phyloP scores from a whole-genome alignment of 2,797 vertebrate species.

The Tadarida brasiliensis region DNA sequence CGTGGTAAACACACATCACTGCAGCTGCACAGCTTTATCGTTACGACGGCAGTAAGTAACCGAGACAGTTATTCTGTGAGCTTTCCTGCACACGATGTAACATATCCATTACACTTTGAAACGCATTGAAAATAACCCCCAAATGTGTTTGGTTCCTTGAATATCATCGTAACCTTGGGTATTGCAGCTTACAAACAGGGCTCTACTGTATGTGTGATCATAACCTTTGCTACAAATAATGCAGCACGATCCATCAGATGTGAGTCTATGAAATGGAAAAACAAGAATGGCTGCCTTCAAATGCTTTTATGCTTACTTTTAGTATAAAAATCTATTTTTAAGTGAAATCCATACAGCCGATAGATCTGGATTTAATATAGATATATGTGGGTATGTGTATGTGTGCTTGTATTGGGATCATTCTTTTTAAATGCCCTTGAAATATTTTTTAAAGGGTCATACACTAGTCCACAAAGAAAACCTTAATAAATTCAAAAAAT shows the following conservation, averaged over 20 bases:
- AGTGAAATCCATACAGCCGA: not conserved
- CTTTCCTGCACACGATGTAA: not conserved
- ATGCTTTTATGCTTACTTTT: not conserved
- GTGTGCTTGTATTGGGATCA: not conserved
- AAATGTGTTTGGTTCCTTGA: not conserved
- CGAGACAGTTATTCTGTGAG: not conserved
- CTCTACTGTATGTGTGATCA: not conserved
- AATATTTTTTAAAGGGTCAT: not conserved
- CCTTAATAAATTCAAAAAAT: not conserved
- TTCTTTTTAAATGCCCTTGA: not conserved
- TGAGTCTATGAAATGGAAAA: not conserved
- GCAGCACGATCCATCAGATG: not conserved
- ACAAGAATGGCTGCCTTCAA: not conserved
- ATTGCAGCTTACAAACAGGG: not conserved
- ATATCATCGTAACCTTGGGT: not conserved
- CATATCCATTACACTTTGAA: not conserved
- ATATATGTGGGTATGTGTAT: not conserved
- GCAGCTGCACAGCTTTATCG: not conserved
- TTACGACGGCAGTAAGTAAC: not conserved
- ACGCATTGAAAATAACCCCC: not conserved
- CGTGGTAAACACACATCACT: not conserved
- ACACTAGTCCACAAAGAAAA: not conserved
- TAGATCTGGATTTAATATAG: not conserved
- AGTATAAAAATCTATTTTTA: conserved; percentile 33
- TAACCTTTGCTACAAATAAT: not conserved